Base-by-base conservation (phyloP, 2,888 invertebrate species). In the Trachelus troglodyta region DNA sequence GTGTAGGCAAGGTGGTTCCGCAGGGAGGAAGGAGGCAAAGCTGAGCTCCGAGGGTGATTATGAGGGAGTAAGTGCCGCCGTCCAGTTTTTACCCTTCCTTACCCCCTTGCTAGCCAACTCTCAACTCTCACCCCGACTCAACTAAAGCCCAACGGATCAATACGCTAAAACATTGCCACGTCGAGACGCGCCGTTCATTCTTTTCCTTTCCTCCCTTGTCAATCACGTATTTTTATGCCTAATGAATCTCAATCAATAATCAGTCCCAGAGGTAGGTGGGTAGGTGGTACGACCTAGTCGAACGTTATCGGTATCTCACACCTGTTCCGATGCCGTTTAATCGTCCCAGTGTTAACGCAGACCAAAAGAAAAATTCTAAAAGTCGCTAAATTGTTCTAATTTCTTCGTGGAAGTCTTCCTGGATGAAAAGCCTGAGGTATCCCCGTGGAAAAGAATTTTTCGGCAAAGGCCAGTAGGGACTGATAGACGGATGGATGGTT, bases 121-220 rank as follows among this genome's bases (percentile, higher is more conserved):
- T 85, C 84, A 23, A 56, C 85, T 82, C 79, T 85, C 81, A 80
- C 78, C 80, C 84, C 84, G 81, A 83, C 85, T 86, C 87, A 86
- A 88, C 88, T 88, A 88, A 87, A 86, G 86, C 81, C 84, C 87
- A 85, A 86, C 88, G 90, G 90, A 90, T 90, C 90, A 90, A 90
- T 90, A 90, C 90, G 90, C 89, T 90, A 90, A 90, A 90, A 90
- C 90, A 90, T 90, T 89, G 87, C 90, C 87, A 88, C 89, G 88
- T 87, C 88, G 89, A 87, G 87, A 89, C 87, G 87, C 87, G 23
- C 23, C 56, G 56, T 56, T 56, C 86, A 85, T 82, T 80, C 77
- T 74, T 79, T 76, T 74, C n/a, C 78, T 77, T 68, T 73, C 34
- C 30, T 31, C 71, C 71, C 34, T 34, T 33, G 12, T 30, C 71